Evolutionary conservation across 2,113 vertebrate species (phyloP).

Genomic region (Myiopsitta monachus): DNA sequence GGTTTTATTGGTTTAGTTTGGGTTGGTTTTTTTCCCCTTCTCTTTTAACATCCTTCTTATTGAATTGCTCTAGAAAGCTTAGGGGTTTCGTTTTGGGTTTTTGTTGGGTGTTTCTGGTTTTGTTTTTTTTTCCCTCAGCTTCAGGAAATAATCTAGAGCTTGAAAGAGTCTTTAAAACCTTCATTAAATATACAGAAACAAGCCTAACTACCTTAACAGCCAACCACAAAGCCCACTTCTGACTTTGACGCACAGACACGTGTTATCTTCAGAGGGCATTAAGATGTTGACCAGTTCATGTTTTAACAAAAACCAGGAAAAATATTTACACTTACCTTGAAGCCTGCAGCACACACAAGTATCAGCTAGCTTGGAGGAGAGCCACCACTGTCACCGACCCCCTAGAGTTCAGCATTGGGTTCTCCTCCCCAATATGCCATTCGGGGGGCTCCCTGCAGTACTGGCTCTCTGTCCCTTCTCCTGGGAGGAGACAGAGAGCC

Average conservation of each 20-base stretch:
- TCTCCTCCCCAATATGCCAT: constrained; percentile 81
- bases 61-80: neutral
- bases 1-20: neutral
- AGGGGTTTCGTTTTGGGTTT: no score
- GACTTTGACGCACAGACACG: fast-evolving
- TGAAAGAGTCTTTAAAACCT: neutral
- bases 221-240: neutral
- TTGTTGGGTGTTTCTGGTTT: no score
- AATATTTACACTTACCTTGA: constrained; percentile 73
- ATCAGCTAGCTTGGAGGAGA: constrained; percentile 92
- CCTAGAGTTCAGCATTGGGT: constrained; percentile 81
- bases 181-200: neutral
- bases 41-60: neutral
- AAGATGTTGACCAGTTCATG: neutral
- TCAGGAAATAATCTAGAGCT: neutral
- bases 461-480: constrained; percentile 82
- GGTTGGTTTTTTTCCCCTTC: neutral
- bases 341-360: constrained; percentile 89
- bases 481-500: constrained; percentile 88
- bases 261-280: neutral
- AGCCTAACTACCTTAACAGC: neutral
- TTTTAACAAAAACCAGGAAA: neutral
- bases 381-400: constrained; percentile 88
- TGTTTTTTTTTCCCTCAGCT: neutral
- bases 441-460: constrained; percentile 79